phyloP scores from a whole-genome alignment of 23 tunicate genomes.

The Corella eumyota region DNA sequence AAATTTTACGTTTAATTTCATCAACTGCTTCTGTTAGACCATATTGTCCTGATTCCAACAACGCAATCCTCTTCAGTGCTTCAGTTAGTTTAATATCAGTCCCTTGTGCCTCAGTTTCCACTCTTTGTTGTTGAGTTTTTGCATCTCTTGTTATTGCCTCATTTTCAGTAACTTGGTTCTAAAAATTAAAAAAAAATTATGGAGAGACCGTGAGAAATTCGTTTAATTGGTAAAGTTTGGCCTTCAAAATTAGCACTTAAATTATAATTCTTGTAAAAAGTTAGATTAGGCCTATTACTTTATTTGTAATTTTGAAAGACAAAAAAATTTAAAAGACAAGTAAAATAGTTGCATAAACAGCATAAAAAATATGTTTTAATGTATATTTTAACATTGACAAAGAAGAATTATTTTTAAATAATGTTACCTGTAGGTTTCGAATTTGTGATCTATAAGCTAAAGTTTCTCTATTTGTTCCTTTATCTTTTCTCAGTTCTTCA shows the following conservation, averaged over 20 bases:
- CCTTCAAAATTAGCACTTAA: no score
- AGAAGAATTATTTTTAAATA: background rate
- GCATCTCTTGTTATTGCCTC: conserved; percentile 24
- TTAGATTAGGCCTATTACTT: no score
- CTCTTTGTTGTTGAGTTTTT: conserved; percentile 31
- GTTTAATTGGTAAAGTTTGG: no score
- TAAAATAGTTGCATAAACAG: background rate
- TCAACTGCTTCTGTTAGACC: conserved; percentile 85
- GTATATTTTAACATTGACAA: background rate
- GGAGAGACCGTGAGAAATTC: background rate
- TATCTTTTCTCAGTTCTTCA: conserved; percentile 60
- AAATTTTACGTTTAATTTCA: conserved; percentile 76
- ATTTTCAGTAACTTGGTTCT: conserved; percentile 6
- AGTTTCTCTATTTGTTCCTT: conserved; percentile 61
- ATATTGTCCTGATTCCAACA: conserved; percentile 75
- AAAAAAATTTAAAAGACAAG: no score
- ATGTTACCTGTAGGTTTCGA: conserved; percentile 31
- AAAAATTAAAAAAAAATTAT: background rate
- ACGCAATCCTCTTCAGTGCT: conserved; percentile 53
- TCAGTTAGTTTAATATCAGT: conserved; percentile 55
- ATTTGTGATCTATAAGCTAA: conserved; percentile 57
- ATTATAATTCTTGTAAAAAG: no score
- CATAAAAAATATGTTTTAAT: background rate
- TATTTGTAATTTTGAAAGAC: background rate
- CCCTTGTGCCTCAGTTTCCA: conserved; percentile 62